phyloP scores from a whole-genome alignment of 2,797 vertebrate genomes.

The Pseudomugil tenellus region DNA sequence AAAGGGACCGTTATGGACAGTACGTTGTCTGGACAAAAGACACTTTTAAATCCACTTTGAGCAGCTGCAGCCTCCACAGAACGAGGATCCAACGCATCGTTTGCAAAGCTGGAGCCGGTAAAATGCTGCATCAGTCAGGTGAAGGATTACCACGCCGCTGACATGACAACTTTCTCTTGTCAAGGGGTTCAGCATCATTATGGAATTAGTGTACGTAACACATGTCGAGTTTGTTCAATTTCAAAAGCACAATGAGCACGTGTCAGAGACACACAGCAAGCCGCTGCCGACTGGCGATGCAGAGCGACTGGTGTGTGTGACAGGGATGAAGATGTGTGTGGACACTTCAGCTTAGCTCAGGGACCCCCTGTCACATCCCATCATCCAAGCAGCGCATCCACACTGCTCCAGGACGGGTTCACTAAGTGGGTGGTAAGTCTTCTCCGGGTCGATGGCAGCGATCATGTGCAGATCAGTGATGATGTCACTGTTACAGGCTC shows the following conservation, averaged over 20 bases:
- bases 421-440: constrained; percentile 44
- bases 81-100: neutral
- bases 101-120: neutral
- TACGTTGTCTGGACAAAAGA: no score
- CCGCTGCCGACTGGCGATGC: constrained; percentile 23
- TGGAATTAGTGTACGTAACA: constrained; percentile 38
- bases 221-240: constrained; percentile 48
- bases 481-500: constrained; percentile 7
- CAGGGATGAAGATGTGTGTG: constrained; percentile 69
- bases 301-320: constrained; percentile 46
- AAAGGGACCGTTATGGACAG: no score
- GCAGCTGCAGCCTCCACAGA: no score
- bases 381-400: constrained; percentile 48
- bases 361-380: constrained; percentile 77
- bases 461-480: constrained; percentile 44
- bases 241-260: constrained; percentile 13
- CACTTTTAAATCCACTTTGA: no score
- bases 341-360: constrained; percentile 71
- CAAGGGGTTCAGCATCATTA: constrained; percentile 25
- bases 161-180: constrained; percentile 12
- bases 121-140: neutral
- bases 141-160: constrained; percentile 3
- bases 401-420: no score
- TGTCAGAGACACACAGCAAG: neutral
- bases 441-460: constrained; percentile 19